Base-by-base conservation (phyloP, 2,888 invertebrate genomes). In the Ellobium chinense region DNA sequence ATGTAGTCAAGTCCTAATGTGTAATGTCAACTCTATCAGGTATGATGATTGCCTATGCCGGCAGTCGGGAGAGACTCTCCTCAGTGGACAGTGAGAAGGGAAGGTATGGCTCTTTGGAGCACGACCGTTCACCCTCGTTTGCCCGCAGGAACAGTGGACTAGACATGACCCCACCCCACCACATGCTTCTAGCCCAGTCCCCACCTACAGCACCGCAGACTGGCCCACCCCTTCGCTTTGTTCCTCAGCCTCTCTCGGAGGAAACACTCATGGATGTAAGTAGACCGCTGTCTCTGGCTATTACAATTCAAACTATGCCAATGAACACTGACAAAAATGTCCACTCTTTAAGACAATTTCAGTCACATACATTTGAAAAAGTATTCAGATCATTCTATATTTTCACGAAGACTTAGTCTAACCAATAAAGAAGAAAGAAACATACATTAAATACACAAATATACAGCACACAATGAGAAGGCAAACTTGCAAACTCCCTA, bases 241-340 rank as follows among this genome's bases (percentile, higher is more conserved):
- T 97, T 91, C 96, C 98, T 27, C 98, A 98, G 21, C 98, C 98
- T 92, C 94, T 99, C 89, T 97, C 97, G 77, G 98, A 98, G 93
- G 99, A 99, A 94, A 98, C 98, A 24, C 95, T 99, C 69, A 95
- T 99, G 90, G 98, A 98, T 92, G 96, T 96, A 89, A 92, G 93
- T 87, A 27, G 9, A 46, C 18, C 18, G n/a, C n/a, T n/a, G n/a
- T n/a, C n/a, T n/a, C n/a, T n/a, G n/a, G n/a, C n/a, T n/a, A n/a
- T n/a, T n/a, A n/a, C n/a, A n/a, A n/a, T n/a, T n/a, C n/a, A n/a
- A n/a, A n/a, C n/a, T n/a, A n/a, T n/a, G n/a, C n/a, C n/a, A n/a
- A n/a, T n/a, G n/a, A n/a, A n/a, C n/a, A n/a, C n/a, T n/a, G n/a
- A n/a, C n/a, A n/a, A n/a, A n/a, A n/a, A n/a, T n/a, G n/a, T n/a